Percentiles rank a stretch among this genome's conserved stretches.
Evolutionary conservation across 2,888 invertebrate genomes (phyloP).

Genomic region (Trachelus tabidus): DNA sequence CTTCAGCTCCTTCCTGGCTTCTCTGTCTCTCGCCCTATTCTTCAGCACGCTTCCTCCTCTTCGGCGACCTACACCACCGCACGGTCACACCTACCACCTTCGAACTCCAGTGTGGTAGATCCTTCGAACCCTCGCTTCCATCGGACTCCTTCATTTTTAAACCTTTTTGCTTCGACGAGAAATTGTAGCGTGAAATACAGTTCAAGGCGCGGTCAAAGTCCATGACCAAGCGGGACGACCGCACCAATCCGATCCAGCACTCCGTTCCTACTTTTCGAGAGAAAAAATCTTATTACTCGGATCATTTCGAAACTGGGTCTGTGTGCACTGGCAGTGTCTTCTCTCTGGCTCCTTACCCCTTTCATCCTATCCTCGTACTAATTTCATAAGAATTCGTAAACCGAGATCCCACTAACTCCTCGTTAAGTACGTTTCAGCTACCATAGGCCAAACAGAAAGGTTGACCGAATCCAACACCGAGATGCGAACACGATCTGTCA

Average conservation of each 20-base stretch:
- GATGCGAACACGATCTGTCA: constrained; percentile 57
- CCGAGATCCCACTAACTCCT: background rate
- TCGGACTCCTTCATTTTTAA: constrained; percentile 22
- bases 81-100: constrained; percentile 7
- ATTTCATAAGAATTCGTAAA: background rate
- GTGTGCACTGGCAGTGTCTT: background rate
- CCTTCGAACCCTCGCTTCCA: constrained; percentile 34
- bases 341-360: background rate
- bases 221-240: constrained; percentile 6
- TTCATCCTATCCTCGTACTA: background rate
- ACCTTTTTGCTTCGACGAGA: constrained; percentile 25
- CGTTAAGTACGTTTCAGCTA: background rate
- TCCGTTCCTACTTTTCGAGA: background rate
- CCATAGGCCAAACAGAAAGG: background rate
- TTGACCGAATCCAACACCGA: background rate
- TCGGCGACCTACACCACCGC: constrained; percentile 8
- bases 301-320: background rate
- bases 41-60: constrained; percentile 19
- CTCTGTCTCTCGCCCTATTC: constrained; percentile 19
- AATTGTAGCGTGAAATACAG: constrained; percentile 34
- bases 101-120: constrained; percentile 28
- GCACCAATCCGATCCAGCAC: background rate
- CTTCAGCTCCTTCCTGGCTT: constrained; percentile 8
- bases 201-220: constrained; percentile 26
- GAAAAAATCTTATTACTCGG: background rate